Conservation (phyloP, 2,797 vertebrate species). For the Periparus ater region DNA sequence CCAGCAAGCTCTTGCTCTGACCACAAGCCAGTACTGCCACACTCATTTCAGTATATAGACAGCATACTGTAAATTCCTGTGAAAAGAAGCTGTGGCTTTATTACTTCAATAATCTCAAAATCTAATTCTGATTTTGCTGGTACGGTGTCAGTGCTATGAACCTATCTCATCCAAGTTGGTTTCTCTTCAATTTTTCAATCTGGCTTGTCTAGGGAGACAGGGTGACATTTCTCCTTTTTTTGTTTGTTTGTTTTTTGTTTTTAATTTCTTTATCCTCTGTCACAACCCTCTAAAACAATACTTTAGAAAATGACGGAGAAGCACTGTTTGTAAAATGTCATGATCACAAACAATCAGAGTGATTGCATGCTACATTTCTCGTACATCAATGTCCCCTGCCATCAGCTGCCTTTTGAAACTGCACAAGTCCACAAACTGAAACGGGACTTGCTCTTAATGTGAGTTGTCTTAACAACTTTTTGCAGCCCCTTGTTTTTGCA, state of each 20-base stretch:
- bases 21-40: not conserved
- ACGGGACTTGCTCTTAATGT: not conserved
- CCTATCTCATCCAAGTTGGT: not conserved
- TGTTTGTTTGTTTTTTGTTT: not conserved
- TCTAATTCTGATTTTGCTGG: slow-evolving; percentile 38
- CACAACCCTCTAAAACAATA: slow-evolving; percentile 64
- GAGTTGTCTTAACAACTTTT: not conserved
- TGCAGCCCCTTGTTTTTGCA: not conserved
- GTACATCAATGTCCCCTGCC: slow-evolving; percentile 40
- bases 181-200: slow-evolving; percentile 65
- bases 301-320: slow-evolving; percentile 77
- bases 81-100: not conserved
- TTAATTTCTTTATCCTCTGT: slow-evolving; percentile 47
- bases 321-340: slow-evolving; percentile 73
- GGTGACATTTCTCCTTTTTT: slow-evolving; percentile 67
- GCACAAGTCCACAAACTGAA: not conserved
- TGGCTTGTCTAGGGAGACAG: slow-evolving; percentile 17
- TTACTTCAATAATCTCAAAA: slow-evolving; percentile 40
- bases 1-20: not conserved
- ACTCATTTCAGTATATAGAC: not conserved
- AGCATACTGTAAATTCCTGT: not conserved
- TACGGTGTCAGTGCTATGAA: not conserved
- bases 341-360: slow-evolving; percentile 68
- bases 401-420: slow-evolving; percentile 21
- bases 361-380: slow-evolving; percentile 70